Base-by-base conservation (phyloP, 2,888 invertebrate species). In the Microctonus hyperodae region DNA sequence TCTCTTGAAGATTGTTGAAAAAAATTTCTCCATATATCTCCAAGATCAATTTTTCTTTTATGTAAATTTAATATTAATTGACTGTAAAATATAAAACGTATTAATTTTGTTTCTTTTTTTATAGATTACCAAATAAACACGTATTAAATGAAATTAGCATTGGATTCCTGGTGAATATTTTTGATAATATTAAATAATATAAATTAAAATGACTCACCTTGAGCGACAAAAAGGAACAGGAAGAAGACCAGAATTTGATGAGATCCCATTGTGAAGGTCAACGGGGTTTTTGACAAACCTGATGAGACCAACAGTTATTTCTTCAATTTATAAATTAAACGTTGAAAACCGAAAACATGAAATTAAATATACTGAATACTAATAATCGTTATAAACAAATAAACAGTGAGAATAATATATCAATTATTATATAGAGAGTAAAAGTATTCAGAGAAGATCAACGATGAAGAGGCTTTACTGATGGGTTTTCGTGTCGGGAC, bases 401-500 rank as follows among this genome's bases (percentile, higher is more conserved):
- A 40, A n/a, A 25, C 13, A 22, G 58, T 20, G 65, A 28, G 25
- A 31, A 33, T 31, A 28, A 63, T 16, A 11, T 3, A n/a, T n/a
- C 40, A 48, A 44, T 59, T 59, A 59, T 60, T 23, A 23, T 62
- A 57, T 68, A 58, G 61, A 66, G 65, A 69, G 67, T 67, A 65
- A 72, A 69, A 67, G 58, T 69, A 66, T n/a, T n/a, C n/a, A 56
- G 70, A 70, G 63, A 67, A 59, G 69, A 70, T 75, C 75, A 44
- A 44, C 44, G 79, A 75, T 75, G 79, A 81, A 78, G 81, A 81
- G 79, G 80, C 79, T 79, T 78, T 77, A 78, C 77, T 79, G 82
- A 81, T 82, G 81, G 79, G 83, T 83, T 82, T 82, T 83, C 81
- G 82, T 81, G 80, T 81, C 79, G 79, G 78, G 81, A 82, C 82